phyloP scores from a whole-genome alignment of 2,113 vertebrate species.

The Amblyornis subalaris region DNA sequence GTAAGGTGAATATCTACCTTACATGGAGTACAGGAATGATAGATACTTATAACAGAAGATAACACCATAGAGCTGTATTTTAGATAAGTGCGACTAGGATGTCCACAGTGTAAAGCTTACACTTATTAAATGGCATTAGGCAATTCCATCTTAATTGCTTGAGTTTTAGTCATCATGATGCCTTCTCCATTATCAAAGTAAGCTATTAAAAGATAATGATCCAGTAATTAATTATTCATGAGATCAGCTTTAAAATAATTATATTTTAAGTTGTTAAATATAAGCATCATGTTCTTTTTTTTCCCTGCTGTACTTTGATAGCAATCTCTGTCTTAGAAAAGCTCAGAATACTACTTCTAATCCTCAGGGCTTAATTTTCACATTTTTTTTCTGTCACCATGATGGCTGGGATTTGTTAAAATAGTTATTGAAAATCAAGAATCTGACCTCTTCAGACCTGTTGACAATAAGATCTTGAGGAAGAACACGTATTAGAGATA shows the following conservation, averaged over 20 bases:
- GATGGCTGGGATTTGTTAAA: not conserved
- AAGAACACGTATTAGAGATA: not conserved
- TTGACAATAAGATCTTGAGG: not conserved
- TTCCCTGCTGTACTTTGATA: not conserved
- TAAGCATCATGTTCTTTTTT: not conserved
- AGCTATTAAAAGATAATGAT: conserved; percentile 11
- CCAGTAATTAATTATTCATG: not conserved
- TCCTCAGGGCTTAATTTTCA: not conserved
- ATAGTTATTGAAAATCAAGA: not conserved
- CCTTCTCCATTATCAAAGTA: not conserved
- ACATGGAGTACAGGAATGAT: not conserved
- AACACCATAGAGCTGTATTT: not conserved
- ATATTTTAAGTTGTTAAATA: not conserved
- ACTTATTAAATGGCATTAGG: not conserved
- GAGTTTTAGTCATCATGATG: not conserved
- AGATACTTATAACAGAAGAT: not conserved
- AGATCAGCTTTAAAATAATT: conserved; percentile 6
- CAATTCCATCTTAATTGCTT: not conserved
- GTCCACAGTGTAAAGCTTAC: not conserved
- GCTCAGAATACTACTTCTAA: not conserved
- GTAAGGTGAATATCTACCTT: not conserved
- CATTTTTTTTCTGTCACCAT: not conserved
- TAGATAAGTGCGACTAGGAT: not conserved
- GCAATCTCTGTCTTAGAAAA: not conserved
- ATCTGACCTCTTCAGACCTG: not conserved